Base-by-base conservation (phyloP, 2,888 invertebrate genomes). In the Oegoconia quadripuncta region DNA sequence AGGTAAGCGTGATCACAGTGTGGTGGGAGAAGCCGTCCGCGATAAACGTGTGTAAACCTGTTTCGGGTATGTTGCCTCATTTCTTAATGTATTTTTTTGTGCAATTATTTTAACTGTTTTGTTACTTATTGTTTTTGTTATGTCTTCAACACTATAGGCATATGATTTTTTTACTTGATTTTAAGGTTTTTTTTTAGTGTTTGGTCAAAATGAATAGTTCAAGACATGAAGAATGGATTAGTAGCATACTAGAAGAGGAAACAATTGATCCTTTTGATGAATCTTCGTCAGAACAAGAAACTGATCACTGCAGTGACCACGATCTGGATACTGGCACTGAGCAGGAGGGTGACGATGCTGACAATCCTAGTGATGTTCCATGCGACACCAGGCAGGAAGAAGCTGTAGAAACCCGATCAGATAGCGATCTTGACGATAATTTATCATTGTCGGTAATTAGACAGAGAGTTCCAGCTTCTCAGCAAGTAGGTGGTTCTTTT, bases 271-370 rank as follows among this genome's bases (percentile, higher is more conserved):
- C 29, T 34, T 39, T 29, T 11, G 28, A 16, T 39, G 39, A 34
- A 30, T 39, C 39, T 30, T 34, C 30, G 34, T 34, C 39, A 39
- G 39, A 39, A 22, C 29, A 34, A 20, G 39, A 39, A 33, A 39
- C 39, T 9, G 34, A 39, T 15, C 39, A 33, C 15, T 38, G 38
- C 11, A 39, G 39, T 33, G 39, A 33, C 15, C 39, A 39, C 28
- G 28, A 33, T 14, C 27, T 39, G 8, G 11, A 31, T 39, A 33
- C 39, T 33, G 18, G 23, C 32, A 39, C 39, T 18, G 39, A 39
- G 20, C 39, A 39, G 28, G 39, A 39, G 18, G 33, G 20, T 11
- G 33, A 39, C 2, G 27, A n/a, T n/a, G n/a, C n/a, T n/a, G n/a
- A n/a, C n/a, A n/a, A 27, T 27, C 20, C 28, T 26, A 22, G 5